Percentiles rank a stretch among this genome's conserved stretches.
Conservation (phyloP, 2,113 vertebrate species). For the Lepisosteus oculatus region DNA sequence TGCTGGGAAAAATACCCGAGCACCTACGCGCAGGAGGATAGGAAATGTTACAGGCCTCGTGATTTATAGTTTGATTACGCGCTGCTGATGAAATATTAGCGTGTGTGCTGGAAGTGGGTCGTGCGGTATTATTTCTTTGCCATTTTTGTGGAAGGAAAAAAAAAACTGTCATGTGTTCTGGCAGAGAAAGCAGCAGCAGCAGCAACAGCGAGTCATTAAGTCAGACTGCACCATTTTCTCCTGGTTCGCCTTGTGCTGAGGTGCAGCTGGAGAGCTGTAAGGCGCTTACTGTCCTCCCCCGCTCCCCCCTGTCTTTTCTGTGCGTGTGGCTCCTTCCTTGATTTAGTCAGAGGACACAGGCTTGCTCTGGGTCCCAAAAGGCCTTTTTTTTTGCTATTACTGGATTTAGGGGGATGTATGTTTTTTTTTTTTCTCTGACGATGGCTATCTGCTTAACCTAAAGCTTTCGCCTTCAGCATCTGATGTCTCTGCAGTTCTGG, state of each 20-base stretch:
- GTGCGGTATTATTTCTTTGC: conserved; percentile 1
- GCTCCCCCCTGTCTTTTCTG: conserved; percentile 32
- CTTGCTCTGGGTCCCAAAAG: conserved; percentile 57
- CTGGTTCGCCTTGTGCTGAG: not conserved
- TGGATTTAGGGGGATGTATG: not conserved
- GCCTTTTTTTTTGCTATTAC: conserved; percentile 35
- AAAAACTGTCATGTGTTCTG: conserved; percentile 38
- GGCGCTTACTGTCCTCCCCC: conserved; percentile 44
- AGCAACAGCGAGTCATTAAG: conserved; percentile 53
- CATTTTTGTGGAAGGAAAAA: conserved; percentile 12
- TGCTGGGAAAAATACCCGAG: not conserved
- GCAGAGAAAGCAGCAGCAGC: conserved; percentile 36
- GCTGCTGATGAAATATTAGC: conserved; percentile 38
- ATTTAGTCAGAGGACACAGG: conserved; percentile 52
- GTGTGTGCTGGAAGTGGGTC: not conserved
- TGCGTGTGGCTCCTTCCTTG: conserved; percentile 41
- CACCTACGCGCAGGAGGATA: not conserved
- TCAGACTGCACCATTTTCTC: conserved; percentile 74
- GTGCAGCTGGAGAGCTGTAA: conserved; percentile 48
- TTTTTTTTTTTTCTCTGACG: not conserved
- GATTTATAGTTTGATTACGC: conserved; percentile 1
- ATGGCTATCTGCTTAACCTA: not conserved
- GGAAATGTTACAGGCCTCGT: not conserved
- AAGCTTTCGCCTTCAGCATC: conserved; percentile 4
- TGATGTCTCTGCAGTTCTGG: conserved; percentile 2